Percentiles rank a stretch among this genome's conserved stretches.
Evolutionary conservation across 2,888 invertebrate genomes (phyloP).

Genomic region (Cephus spinipes): DNA sequence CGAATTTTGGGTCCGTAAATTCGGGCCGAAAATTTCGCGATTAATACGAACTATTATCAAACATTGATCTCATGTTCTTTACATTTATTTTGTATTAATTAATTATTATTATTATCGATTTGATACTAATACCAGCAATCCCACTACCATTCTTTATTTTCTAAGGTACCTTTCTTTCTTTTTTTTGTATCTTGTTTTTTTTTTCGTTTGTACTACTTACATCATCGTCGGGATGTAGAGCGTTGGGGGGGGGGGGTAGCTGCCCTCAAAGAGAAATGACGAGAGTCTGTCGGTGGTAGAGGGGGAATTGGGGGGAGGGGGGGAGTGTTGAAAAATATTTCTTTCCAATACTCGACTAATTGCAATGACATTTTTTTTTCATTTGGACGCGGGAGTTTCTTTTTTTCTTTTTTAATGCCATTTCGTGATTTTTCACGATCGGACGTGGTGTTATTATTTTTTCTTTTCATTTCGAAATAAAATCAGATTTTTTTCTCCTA

Average conservation of each 20-base stretch:
- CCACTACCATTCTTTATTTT: constrained; percentile 46
- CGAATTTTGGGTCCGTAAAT: neutral
- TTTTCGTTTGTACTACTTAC: constrained; percentile 24
- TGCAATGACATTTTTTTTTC: too few species aligned
- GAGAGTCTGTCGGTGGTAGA: constrained; percentile 3
- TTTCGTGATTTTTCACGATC: too few species aligned
- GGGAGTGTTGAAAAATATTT: neutral
- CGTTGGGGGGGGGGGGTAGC: constrained; percentile 4
- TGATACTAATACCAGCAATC: constrained; percentile 49
- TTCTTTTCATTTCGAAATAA: too few species aligned
- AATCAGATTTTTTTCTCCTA: too few species aligned
- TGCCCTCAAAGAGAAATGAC: constrained; percentile 7
- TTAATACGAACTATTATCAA: constrained; percentile 53
- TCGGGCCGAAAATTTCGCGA: constrained; percentile 28
- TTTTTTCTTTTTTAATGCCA: too few species aligned
- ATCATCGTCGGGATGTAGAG: constrained; percentile 13
- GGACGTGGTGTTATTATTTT: too few species aligned
- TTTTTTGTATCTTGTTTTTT: constrained; percentile 26
- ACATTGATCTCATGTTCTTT: constrained; percentile 64
- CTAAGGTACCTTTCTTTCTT: constrained; percentile 28
- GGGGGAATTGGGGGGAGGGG: constrained; percentile 1
- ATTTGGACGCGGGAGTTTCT: too few species aligned
- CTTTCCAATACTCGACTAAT: constrained; percentile 5
- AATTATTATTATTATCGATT: constrained; percentile 37
- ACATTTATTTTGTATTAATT: constrained; percentile 43